Evolutionary conservation across 2,113 vertebrate species (phyloP).

Genomic region (Petrocephalus zakoni): DNA sequence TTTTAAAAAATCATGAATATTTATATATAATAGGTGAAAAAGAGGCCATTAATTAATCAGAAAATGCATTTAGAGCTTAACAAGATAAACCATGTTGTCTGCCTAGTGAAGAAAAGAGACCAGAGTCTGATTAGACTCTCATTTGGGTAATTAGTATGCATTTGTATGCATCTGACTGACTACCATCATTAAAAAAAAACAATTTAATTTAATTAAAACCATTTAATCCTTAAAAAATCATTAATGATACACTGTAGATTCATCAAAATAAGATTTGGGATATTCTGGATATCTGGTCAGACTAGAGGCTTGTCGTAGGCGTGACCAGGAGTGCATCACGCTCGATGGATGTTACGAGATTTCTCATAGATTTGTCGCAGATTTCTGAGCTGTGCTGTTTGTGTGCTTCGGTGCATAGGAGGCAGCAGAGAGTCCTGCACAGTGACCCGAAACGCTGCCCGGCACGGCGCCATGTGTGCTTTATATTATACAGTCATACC

Average conservation of each 20-base stretch:
- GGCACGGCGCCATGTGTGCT: not conserved
- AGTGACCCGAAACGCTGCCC: not conserved
- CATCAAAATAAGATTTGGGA: not conserved
- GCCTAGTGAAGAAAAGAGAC: not conserved
- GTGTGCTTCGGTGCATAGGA: not conserved
- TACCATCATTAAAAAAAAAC: not conserved
- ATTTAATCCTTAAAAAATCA: not conserved
- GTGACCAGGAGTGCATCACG: not conserved
- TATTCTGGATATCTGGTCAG: not conserved
- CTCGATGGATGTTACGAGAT: not conserved
- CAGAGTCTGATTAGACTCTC: not conserved
- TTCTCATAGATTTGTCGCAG: not conserved
- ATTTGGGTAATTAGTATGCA: not conserved
- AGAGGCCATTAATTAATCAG: not conserved
- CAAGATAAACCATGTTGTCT: not conserved
- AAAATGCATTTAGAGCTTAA: not conserved
- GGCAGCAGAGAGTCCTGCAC: not conserved
- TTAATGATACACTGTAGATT: not conserved
- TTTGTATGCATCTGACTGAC: not conserved
- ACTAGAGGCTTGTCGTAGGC: not conserved
- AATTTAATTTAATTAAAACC: not conserved
- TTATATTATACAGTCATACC: not conserved
- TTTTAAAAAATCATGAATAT: not conserved
- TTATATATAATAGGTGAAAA: not conserved
- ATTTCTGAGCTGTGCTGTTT: not conserved